phyloP scores from a whole-genome alignment of 23 tunicate species.

The Phallusia fumigata region DNA sequence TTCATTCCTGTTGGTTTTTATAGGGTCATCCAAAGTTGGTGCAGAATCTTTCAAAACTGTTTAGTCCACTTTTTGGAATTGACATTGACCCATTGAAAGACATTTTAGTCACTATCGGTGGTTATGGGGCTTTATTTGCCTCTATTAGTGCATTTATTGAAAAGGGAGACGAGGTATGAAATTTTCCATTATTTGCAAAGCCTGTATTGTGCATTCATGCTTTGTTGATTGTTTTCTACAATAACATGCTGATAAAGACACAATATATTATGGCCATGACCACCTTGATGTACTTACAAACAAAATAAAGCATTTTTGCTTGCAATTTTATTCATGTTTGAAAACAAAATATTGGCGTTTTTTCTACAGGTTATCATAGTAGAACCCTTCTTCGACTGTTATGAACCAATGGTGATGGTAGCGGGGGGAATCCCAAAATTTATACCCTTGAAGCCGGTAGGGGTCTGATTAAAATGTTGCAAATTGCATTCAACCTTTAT shows the following conservation, averaged over 20 bases:
- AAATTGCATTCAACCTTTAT: not conserved
- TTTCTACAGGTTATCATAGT: slow-evolving; percentile 82
- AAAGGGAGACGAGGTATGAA: slow-evolving; percentile 81
- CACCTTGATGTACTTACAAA: too few species aligned
- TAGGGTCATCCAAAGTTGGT: slow-evolving; percentile 87
- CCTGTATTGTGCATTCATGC: too few species aligned
- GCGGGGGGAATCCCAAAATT: slow-evolving; percentile 89
- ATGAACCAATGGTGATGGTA: slow-evolving; percentile 87
- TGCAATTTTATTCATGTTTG: too few species aligned
- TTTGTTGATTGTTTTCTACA: too few species aligned
- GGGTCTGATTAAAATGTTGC: not conserved
- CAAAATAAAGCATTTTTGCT: too few species aligned
- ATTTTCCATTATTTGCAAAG: not conserved
- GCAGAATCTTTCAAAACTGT: slow-evolving; percentile 53
- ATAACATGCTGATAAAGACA: too few species aligned
- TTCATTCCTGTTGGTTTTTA: not conserved
- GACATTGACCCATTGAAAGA: slow-evolving; percentile 67
- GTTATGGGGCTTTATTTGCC: slow-evolving; percentile 76
- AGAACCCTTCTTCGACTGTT: slow-evolving; percentile 98
- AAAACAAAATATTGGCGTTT: too few species aligned
- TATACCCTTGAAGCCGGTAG: slow-evolving; percentile 68
- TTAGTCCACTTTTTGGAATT: slow-evolving; percentile 65
- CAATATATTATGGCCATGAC: too few species aligned
- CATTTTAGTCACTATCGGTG: slow-evolving; percentile 78
- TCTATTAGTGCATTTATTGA: slow-evolving; percentile 87